phyloP scores from a whole-genome alignment of 2,888 invertebrate genomes.

The Watsonalla cultraria region DNA sequence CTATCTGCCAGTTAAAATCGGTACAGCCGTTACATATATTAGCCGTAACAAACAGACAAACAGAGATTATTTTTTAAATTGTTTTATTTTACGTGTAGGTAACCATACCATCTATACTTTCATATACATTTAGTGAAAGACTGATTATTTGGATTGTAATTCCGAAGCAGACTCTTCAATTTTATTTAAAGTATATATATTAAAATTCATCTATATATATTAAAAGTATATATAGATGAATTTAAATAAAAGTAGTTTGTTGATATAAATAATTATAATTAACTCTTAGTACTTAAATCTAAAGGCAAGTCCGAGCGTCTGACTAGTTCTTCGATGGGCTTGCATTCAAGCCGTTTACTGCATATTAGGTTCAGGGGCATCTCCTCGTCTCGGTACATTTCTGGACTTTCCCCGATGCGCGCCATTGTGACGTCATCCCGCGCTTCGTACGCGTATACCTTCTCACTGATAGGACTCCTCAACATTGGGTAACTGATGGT shows the following conservation, averaged over 20 bases:
- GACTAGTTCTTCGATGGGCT: constrained; percentile 59
- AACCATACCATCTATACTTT: too few species aligned
- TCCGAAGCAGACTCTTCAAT: too few species aligned
- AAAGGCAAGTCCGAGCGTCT: constrained; percentile 75
- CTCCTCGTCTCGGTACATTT: constrained; percentile 33
- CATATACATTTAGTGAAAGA: too few species aligned
- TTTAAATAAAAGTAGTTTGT: constrained; percentile 14
- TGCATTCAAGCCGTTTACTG: constrained; percentile 52
- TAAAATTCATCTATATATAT: too few species aligned
- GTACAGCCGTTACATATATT: too few species aligned
- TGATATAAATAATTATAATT: constrained; percentile 38
- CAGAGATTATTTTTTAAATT: too few species aligned
- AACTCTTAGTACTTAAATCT: constrained; percentile 80
- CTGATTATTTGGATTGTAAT: too few species aligned
- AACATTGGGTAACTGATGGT: constrained; percentile 48
- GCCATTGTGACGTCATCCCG: constrained; percentile 35
- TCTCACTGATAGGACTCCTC: constrained; percentile 47
- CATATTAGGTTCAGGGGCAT: constrained; percentile 69
- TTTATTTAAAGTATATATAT: too few species aligned
- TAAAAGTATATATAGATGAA: too few species aligned
- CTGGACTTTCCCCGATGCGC: constrained; percentile 19
- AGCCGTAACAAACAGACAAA: too few species aligned
- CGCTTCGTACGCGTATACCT: constrained; percentile 48
- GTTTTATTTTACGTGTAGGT: too few species aligned
- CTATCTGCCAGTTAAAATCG: too few species aligned